Evolutionary conservation across 2,888 invertebrate genomes (phyloP).

Genomic region (Belgica antarctica): DNA sequence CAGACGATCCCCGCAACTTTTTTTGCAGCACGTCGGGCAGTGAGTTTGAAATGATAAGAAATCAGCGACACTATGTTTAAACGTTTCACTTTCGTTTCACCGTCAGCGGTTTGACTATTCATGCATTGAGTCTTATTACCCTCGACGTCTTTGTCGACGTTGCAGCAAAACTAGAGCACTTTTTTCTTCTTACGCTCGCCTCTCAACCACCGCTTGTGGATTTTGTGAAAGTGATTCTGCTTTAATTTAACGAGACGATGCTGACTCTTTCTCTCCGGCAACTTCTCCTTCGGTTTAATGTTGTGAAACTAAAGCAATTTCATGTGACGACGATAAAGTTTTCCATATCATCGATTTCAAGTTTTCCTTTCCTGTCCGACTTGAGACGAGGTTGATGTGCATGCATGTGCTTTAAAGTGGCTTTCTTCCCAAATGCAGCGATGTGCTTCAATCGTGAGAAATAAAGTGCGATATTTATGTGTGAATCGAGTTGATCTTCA

Average conservation of each 20-base stretch:
- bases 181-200: conserved; percentile 27
- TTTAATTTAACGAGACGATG: conserved; percentile 43
- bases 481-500: not conserved
- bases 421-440: not conserved
- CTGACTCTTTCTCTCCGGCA: conserved; percentile 16
- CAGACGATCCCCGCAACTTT: too few relatives aligned
- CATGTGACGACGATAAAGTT: conserved; percentile 39
- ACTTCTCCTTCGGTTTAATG: conserved; percentile 28
- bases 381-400: not conserved
- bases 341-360: conserved; percentile 43
- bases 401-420: not conserved
- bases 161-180: conserved; percentile 40
- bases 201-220: conserved; percentile 17
- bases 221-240: conserved; percentile 43
- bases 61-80: conserved; percentile 15
- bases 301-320: conserved; percentile 44
- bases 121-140: not conserved
- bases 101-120: conserved; percentile 18
- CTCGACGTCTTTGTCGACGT: conserved; percentile 17
- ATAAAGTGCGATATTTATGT: conserved; percentile 5
- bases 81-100: conserved; percentile 43
- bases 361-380: conserved; percentile 2
- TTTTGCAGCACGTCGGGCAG: too few relatives aligned
- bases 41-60: conserved; percentile 38
- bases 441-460: conserved; percentile 2